Evolutionary conservation across 37 sponge, comb jelly and placozoan genomes (phyloP), one percentile per base, ranked within the genome.

Genomic region (Beroe forskalii): DNA sequence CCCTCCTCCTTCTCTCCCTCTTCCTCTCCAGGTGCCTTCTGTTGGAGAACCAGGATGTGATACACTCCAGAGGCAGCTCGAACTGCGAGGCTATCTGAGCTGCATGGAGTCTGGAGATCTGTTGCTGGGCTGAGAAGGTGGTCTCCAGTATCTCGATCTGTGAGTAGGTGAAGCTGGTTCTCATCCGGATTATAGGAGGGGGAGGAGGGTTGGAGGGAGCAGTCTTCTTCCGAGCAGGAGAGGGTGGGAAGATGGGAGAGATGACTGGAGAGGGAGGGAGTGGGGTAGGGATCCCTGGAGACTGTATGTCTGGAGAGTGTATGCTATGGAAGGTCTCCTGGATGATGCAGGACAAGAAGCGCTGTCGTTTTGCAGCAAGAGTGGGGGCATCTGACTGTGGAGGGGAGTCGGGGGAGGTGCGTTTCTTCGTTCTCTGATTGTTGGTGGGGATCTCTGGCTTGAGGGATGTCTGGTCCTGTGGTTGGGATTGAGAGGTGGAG

Each of bases 221-320:
- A n/a, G n/a, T n/a, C n/a, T n/a, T n/a, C n/a, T n/a, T 55, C 17
- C 17, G 60, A 55, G 60, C 60, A 55, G 60, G 17, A 17, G 17
- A 55, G 9, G 60, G 17, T 17, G 60, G 9, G 60, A 17, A 55
- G 60, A 17, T 17, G 9, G 9, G 17, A 9, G 9, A 20, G 17
- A 20, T 20, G 12, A 12, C 6, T 6, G 55, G 55, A 12, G 55
- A 48, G 12, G 6, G 12, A 17, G 55, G 55, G 55, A 48, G 55
- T 6, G 55, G 55, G 6, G 72, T 35, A 14, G 35, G 72, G 72
- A 69, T 31, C 28, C 33, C 39, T 3, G 72, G 72, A 69, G 72
- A 69, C 37, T 69, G 72, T 33, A 69, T 69, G 39, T 69, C 32
- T 33, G 72, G 72, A 32, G 72, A 69, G 72, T 69, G 72, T 3